Conservation (phyloP, 37 sponge, comb jelly and placozoan species). For the Oopsacas minuta region DNA sequence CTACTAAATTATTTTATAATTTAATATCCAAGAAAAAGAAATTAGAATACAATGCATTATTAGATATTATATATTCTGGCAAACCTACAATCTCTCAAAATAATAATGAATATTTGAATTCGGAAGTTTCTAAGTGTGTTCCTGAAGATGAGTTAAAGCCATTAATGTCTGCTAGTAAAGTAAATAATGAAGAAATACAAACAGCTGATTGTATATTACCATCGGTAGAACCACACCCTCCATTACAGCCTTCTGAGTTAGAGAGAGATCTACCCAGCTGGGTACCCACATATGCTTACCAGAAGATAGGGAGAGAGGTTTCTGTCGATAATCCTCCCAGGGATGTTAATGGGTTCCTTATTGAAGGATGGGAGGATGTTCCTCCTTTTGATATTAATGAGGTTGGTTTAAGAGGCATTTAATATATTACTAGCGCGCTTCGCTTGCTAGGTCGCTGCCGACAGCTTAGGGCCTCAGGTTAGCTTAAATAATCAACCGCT, state of each 20-base stretch:
- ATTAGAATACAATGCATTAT: background rate
- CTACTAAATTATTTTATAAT: background rate
- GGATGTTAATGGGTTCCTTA: background rate
- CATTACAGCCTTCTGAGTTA: background rate
- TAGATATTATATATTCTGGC: background rate
- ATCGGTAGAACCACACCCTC: background rate
- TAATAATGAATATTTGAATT: background rate
- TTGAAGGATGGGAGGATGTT: background rate
- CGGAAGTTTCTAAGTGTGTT: background rate
- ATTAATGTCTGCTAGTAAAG: background rate
- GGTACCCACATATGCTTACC: background rate
- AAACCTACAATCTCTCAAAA: background rate
- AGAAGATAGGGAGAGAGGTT: background rate
- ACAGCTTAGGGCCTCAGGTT: too few species aligned
- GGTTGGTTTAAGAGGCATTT: too few species aligned
- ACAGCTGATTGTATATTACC: background rate
- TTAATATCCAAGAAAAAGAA: background rate
- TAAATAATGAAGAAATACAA: background rate
- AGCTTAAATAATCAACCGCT: too few species aligned
- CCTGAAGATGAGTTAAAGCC: background rate
- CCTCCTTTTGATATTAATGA: conserved; percentile 12
- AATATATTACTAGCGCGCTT: too few species aligned
- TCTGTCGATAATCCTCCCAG: background rate
- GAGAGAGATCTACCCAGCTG: background rate
- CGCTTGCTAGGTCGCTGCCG: too few species aligned